Evolutionary conservation across 2,113 vertebrate genomes (phyloP).

Genomic region (Hyperopisus bebe): DNA sequence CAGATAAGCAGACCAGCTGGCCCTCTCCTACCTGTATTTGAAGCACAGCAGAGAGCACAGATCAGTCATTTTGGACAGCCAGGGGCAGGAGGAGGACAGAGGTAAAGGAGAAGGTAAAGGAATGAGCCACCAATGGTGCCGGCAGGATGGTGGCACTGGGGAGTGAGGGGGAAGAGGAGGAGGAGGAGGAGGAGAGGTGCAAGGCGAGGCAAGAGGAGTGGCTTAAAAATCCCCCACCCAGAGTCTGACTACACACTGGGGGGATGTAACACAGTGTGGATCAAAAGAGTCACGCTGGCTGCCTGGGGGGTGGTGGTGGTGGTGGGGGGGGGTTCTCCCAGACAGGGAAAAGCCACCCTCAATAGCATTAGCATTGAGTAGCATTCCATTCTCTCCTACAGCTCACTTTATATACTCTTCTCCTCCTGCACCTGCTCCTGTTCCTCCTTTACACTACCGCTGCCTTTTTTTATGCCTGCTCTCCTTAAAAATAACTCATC

Average conservation of each 20-base stretch:
- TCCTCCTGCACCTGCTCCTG: constrained; percentile 20
- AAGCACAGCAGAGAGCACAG: constrained; percentile 76
- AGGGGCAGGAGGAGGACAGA: constrained; percentile 53
- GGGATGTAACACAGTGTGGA: not conserved
- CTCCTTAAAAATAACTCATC: not conserved
- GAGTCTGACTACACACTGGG: constrained; percentile 38
- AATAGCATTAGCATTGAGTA: constrained; percentile 25
- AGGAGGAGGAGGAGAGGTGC: not conserved
- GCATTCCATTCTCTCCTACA: constrained; percentile 10
- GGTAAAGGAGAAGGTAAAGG: constrained; percentile 52
- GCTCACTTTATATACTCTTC: not conserved
- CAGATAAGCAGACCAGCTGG: too few relatives aligned
- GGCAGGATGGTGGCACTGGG: constrained; percentile 55
- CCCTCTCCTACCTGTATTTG: constrained; percentile 70
- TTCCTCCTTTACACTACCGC: not conserved
- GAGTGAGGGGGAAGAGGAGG: constrained; percentile 41
- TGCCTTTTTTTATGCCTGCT: not conserved
- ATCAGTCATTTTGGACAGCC: constrained; percentile 68
- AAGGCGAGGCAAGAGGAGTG: constrained; percentile 47
- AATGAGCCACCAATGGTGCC: constrained; percentile 26
- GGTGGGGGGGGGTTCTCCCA: constrained; percentile 37
- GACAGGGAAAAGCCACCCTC: not conserved
- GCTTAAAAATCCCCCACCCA: constrained; percentile 48
- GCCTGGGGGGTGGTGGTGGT: constrained; percentile 51
- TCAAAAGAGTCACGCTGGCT: constrained; percentile 34